Evolutionary conservation across 2,113 vertebrate species (phyloP).

Genomic region (Propithecus coquereli): DNA sequence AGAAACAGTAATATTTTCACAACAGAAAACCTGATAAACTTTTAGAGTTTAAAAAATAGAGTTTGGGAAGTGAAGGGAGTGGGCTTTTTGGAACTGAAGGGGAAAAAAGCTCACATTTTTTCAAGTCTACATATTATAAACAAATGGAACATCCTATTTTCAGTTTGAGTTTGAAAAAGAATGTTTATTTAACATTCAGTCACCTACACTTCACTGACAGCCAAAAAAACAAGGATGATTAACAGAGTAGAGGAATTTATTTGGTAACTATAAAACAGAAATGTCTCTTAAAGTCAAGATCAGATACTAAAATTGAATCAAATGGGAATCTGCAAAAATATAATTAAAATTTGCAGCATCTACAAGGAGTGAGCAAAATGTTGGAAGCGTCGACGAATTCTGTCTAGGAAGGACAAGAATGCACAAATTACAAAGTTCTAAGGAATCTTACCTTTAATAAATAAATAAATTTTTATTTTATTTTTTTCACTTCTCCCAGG

Average conservation of each 20-base stretch:
- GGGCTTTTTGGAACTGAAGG: not conserved
- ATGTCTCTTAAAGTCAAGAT: constrained; percentile 44
- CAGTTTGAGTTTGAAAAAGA: constrained; percentile 44
- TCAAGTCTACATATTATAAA: constrained; percentile 51
- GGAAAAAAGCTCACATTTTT: constrained; percentile 12
- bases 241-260: constrained; percentile 54
- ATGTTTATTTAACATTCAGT: constrained; percentile 62
- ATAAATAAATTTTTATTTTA: not conserved
- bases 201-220: constrained; percentile 57
- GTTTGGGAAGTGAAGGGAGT: constrained; percentile 33
- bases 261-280: constrained; percentile 61
- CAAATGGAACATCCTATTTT: constrained; percentile 57
- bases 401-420: not conserved
- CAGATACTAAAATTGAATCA: constrained; percentile 19
- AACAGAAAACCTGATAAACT: constrained; percentile 1
- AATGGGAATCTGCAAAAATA: constrained; percentile 31
- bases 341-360: constrained; percentile 1
- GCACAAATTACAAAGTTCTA: not conserved
- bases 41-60: not conserved
- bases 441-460: constrained; percentile 38
- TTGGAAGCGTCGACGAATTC: not conserved
- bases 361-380: constrained; percentile 3
- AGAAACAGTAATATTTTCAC: not conserved
- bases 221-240: constrained; percentile 15
- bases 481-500: constrained; percentile 18